A percentile compares a stretch with the other conserved stretches of the same genome.
Evolutionary conservation across 2,888 invertebrate genomes (phyloP).

Genomic region (Erebia epiphron): DNA sequence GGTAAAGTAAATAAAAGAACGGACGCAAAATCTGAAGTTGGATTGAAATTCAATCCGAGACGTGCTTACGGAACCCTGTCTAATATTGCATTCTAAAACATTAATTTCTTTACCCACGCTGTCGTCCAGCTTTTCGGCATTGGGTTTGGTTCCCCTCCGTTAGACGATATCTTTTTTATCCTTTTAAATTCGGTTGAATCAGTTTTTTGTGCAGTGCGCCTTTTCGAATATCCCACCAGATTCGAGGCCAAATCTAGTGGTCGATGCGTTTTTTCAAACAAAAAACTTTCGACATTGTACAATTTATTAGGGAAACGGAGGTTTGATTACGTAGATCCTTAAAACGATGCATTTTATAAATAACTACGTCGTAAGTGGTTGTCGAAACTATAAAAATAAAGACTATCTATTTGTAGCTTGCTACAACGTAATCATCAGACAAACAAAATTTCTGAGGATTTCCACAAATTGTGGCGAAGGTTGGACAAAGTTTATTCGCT

Average conservation of each 20-base stretch:
- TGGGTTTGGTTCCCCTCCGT: constrained; percentile 11
- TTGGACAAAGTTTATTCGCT: too few relatives aligned
- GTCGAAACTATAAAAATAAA: too few relatives aligned
- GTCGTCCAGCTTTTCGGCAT: not conserved
- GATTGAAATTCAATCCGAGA: not conserved
- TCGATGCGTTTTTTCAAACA: not conserved
- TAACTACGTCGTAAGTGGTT: not conserved
- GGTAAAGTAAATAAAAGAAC: not conserved
- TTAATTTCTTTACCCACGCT: not conserved
- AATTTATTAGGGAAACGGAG: not conserved
- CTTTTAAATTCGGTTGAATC: constrained; percentile 5
- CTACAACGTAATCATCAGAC: not conserved
- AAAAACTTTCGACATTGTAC: not conserved
- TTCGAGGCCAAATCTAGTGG: constrained; percentile 1
- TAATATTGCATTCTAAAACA: not conserved
- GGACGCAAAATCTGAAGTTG: not conserved
- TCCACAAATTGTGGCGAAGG: not conserved
- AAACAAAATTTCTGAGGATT: not conserved
- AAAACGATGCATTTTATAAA: not conserved
- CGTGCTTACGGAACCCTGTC: not conserved
- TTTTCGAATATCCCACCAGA: constrained; percentile 1
- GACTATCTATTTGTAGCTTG: not conserved
- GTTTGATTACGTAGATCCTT: not conserved
- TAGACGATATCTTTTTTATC: constrained; percentile 3
- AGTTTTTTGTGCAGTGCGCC: not conserved